Percentiles rank a stretch among this genome's conserved stretches.
phyloP scores from a whole-genome alignment of 2,113 vertebrate genomes.

The Caranx melampygus region DNA sequence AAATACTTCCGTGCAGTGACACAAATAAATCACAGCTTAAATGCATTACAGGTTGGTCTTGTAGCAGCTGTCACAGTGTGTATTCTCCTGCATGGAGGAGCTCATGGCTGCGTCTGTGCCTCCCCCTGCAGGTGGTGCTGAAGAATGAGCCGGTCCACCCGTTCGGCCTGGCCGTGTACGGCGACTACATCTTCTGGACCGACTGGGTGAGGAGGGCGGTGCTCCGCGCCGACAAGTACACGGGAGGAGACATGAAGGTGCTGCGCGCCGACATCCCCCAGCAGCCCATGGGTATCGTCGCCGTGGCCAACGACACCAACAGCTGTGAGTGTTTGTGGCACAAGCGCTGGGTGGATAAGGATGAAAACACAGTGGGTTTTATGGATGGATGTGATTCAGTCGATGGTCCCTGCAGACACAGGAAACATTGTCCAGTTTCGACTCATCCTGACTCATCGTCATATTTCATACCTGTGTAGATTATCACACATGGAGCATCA shows the following conservation, averaged over 20 bases:
- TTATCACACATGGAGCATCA: not conserved
- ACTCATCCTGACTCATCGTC: not conserved
- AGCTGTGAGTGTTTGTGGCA: slow-evolving; percentile 89
- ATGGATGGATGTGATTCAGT: not conserved
- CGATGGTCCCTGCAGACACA: rapidly evolving
- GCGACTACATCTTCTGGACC: slow-evolving; percentile 98
- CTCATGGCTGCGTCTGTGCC: slow-evolving; percentile 20
- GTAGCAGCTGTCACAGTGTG: not conserved
- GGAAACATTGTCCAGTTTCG: not conserved
- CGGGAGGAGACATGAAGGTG: slow-evolving; percentile 94
- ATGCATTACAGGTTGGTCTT: not conserved
- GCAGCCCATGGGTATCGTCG: slow-evolving; percentile 98
- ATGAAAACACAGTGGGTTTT: not conserved
- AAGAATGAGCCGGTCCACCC: slow-evolving; percentile 97
- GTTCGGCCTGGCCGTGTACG: slow-evolving; percentile 94
- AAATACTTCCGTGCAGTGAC: not conserved
- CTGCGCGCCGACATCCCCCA: slow-evolving; percentile 97
- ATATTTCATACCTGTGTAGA: not conserved
- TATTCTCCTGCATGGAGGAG: not conserved
- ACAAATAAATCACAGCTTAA: not conserved
- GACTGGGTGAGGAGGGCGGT: slow-evolving; percentile 98
- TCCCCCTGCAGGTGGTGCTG: slow-evolving; percentile 89
- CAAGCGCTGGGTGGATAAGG: not conserved
- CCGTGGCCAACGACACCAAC: slow-evolving; percentile 98
- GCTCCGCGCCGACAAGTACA: slow-evolving; percentile 94